phyloP scores from a whole-genome alignment of 2,797 vertebrate species.

The Paedocypris micromegethes region DNA sequence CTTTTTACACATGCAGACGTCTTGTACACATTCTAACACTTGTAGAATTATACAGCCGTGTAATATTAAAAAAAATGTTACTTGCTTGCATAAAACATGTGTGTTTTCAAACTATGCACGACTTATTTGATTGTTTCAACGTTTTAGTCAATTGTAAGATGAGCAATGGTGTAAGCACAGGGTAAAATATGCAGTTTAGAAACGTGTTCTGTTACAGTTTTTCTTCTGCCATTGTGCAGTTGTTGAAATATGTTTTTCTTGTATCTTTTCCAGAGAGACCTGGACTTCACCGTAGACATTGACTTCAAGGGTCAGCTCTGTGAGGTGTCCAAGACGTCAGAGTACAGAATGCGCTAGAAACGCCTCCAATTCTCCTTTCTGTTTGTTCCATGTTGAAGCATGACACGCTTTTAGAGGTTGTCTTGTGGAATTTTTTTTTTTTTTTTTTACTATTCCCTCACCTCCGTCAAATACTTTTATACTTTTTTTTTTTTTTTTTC shows the following conservation, averaged over 20 bases:
- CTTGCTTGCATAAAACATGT: no score
- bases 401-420: slow-evolving; percentile 55
- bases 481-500: slow-evolving; percentile 53
- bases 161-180: no score
- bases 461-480: no score
- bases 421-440: slow-evolving; percentile 40
- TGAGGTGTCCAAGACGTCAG: slow-evolving; percentile 86
- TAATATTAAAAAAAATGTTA: no score
- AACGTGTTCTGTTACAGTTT: no score
- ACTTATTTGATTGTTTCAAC: no score
- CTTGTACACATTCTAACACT: no score
- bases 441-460: slow-evolving; percentile 12
- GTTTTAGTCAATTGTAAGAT: no score
- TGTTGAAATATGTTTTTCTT: not conserved
- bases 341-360: slow-evolving; percentile 89
- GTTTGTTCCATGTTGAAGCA: slow-evolving; percentile 40
- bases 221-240: no score
- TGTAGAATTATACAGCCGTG: not conserved
- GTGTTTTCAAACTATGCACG: no score
- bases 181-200: no score
- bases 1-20: not conserved
- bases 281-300: slow-evolving; percentile 89
- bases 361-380: not conserved
- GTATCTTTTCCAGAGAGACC: slow-evolving; percentile 73
- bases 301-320: slow-evolving; percentile 95